phyloP scores from a whole-genome alignment of 1,140 invertebrate genomes.

The Sweltsa coloradensis region DNA sequence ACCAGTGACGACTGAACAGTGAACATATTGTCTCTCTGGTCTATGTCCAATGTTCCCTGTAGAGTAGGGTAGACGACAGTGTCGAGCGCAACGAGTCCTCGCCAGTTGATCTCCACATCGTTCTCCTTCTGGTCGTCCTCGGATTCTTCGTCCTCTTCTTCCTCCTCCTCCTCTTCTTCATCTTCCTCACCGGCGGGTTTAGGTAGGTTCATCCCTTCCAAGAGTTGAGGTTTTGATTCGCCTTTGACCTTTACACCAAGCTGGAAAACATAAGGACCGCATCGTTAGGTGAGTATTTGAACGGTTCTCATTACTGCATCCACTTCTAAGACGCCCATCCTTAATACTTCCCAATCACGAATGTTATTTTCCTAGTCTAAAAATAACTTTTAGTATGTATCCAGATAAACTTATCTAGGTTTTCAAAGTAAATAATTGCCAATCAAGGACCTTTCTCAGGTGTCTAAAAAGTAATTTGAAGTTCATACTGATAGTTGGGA shows the following conservation, averaged over 20 bases:
- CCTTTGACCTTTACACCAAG: slow-evolving; percentile 20
- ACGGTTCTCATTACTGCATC: too few species aligned
- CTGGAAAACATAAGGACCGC: slow-evolving; percentile 15
- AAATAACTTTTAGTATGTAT: too few species aligned
- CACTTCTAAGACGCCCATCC: too few species aligned
- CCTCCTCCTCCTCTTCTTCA: slow-evolving; percentile 6
- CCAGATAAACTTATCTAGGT: too few species aligned
- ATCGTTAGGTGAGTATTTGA: too few species aligned
- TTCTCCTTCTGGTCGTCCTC: slow-evolving; percentile 21
- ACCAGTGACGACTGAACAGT: slow-evolving; percentile 33
- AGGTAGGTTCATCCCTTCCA: slow-evolving; percentile 25
- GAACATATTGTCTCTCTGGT: slow-evolving; percentile 37
- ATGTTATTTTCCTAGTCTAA: too few species aligned
- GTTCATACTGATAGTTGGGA: too few species aligned
- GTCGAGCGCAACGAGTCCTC: slow-evolving; percentile 43
- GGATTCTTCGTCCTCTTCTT: slow-evolving; percentile 20
- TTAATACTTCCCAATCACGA: too few species aligned
- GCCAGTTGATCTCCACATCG: slow-evolving; percentile 39
- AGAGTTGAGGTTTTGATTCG: slow-evolving; percentile 35
- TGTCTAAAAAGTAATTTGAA: too few species aligned
- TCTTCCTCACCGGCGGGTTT: neutral
- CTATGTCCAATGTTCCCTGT: slow-evolving; percentile 37
- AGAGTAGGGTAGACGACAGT: slow-evolving; percentile 50
- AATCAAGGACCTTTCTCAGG: too few species aligned
- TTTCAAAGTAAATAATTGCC: too few species aligned